Conservation (phyloP, 2,797 vertebrate species). For the Spinus olivaceus region DNA sequence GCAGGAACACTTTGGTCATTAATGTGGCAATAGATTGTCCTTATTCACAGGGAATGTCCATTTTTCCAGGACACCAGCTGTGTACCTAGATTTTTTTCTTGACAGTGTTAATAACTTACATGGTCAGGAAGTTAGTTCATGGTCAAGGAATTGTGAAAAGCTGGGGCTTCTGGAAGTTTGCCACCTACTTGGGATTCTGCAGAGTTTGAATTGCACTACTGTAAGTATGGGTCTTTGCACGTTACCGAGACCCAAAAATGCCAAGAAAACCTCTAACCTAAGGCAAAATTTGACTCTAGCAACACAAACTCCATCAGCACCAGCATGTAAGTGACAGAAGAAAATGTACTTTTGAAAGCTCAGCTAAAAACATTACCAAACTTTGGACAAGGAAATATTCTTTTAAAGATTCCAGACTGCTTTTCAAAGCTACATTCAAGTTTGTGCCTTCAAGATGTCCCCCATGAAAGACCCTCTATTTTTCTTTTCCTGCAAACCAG, state of each 20-base stretch:
- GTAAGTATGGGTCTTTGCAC: background rate
- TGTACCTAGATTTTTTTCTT: constrained; percentile 35
- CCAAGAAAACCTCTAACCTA: background rate
- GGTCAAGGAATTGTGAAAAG: constrained; percentile 59
- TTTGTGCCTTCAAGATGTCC: background rate
- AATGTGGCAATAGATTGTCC: constrained; percentile 37
- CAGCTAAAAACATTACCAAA: background rate
- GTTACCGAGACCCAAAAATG: background rate
- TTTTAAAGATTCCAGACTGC: background rate
- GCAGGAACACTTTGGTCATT: constrained; percentile 41
- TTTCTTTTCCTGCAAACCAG: background rate
- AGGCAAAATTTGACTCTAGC: background rate
- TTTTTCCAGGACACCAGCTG: constrained; percentile 51
- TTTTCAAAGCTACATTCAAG: background rate
- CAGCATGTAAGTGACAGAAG: background rate
- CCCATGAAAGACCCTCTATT: background rate
- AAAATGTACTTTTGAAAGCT: background rate
- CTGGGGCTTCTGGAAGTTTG: constrained; percentile 45
- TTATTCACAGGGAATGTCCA: constrained; percentile 21
- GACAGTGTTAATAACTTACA: constrained; percentile 52
- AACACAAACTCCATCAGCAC: background rate
- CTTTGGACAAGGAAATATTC: background rate
- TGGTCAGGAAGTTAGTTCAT: constrained; percentile 62
- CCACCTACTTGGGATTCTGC: constrained; percentile 44
- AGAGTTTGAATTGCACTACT: background rate